A percentile compares a stretch with the other conserved stretches of the same genome.
phyloP scores from a whole-genome alignment of 2,113 vertebrate species.

The Leucopternis melanops region DNA sequence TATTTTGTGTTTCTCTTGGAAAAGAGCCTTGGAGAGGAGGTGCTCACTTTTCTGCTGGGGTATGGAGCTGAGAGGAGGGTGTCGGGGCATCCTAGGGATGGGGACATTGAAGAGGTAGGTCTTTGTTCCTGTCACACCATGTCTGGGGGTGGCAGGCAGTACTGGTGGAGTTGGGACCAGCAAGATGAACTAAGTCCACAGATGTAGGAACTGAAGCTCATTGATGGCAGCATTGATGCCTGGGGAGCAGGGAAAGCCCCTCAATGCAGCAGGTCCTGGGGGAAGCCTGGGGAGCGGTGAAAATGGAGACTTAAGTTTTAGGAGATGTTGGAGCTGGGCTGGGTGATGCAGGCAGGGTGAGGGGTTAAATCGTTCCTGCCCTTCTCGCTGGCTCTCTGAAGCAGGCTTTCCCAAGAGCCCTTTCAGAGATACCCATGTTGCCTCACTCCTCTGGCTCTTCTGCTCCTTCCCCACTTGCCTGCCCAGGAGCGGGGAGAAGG shows the following conservation, averaged over 20 bases:
- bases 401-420: neutral
- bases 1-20: neutral
- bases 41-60: neutral
- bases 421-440: neutral
- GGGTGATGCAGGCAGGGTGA: neutral
- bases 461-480: neutral
- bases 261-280: neutral
- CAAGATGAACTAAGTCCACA: neutral
- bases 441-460: neutral
- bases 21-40: neutral
- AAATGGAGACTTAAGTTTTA: neutral
- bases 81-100: neutral
- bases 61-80: neutral
- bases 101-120: neutral
- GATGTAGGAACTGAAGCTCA: neutral
- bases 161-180: neutral
- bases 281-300: rapidly evolving
- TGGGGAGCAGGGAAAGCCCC: neutral
- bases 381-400: neutral
- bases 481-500: neutral
- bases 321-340: neutral
- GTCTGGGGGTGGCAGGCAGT: neutral
- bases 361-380: neutral
- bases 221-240: neutral
- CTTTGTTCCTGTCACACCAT: rapidly evolving